Base-by-base conservation (phyloP, 2,797 vertebrate species). In the Acanthurus lineatus region DNA sequence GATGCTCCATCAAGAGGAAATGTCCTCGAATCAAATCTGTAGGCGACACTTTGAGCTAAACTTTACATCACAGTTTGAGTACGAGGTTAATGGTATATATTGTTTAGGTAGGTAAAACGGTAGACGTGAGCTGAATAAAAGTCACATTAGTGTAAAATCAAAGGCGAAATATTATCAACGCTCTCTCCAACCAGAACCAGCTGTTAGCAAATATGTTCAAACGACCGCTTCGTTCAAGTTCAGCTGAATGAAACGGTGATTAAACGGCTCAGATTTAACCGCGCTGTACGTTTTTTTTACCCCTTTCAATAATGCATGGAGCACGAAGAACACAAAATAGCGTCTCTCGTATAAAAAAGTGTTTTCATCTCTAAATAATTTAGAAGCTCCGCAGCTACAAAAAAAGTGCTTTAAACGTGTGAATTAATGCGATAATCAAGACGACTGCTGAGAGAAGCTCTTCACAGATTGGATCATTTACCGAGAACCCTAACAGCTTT, bases 301-400 rank as follows among this genome's bases (percentile, higher is more conserved):
- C 65, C 14, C 60, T 48, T 56, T 25, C 76, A 84, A 90, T 88
- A 78, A 92, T 93, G 92, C 47, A 91, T 44, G 47, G 76, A 6
- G 53, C 62, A 56, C 61, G 32, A 69, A 73, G 28, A 87, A 70
- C 28, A 81, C 67, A 64, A 85, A 85, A 86, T 63, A 61, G 49
- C 74, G 69, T 80, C 71, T 70, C 72, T 74, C 47, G 9, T 72
- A 60, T 49, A 25, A 25, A 80, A 82, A 83, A 76, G 77, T 38
- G 38, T 78, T 76, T 78, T 25, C 66, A 20, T 72, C 54, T 77
- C 45, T 93, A 68, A 91, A 93, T 93, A 83, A 92, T 93, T 92
- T 58, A 92, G 52, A 79, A 9, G 32, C 47, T 58, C 53, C 1
- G 28, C 72, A 54, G 60, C 61, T 15, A 25, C 25, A 57, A 65